Base-by-base conservation (phyloP, 2,113 vertebrate genomes). In the Symphodus melops region DNA sequence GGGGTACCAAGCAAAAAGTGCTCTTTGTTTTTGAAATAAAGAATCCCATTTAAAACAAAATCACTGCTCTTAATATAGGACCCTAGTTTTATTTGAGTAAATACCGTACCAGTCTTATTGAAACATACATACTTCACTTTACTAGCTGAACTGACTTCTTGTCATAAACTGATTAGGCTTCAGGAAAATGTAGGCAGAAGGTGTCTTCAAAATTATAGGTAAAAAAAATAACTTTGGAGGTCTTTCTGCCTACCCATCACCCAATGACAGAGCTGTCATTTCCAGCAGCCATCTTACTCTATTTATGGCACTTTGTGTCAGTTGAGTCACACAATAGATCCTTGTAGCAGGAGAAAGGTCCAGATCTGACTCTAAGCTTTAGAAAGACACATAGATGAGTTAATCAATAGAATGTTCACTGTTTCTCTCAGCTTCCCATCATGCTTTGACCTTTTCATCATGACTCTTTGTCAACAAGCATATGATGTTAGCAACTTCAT, bases 241-340 rank as follows among this genome's bases (percentile, higher is more conserved):
- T 9, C 51, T 68, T 48, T 67, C 48, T 9, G 16, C 23, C 33
- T 36, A 19, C 6, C 46, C 46, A 19, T 19, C 9, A 6, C 1
- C 19, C 37, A 7, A 4, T 54, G 61, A 55, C 3, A 11, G 3
- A 21, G 28, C 11, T 12, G 3, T 73, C 51, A 72, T 48, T 57
- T 52, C 33, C 62, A 49, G 73, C 33, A 36, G 56, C 48, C 9
- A 17, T n/a, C n/a, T n/a, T n/a, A n/a, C n/a, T n/a, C n/a, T n/a
- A n/a, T n/a, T n/a, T n/a, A n/a, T n/a, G n/a, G n/a, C n/a, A 19
- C 56, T 41, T 42, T 16, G 14, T 36, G 60, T 69, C 4, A 1
- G 28, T 56, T 77, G 85, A 85, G 60, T 86, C 83, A 57, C n/a
- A n/a, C n/a, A n/a, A n/a, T n/a, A 20, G 70, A 73, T 57, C 37